Evolutionary conservation across 1,140 invertebrate genomes (phyloP).

Genomic region (Drosophila azteca): DNA sequence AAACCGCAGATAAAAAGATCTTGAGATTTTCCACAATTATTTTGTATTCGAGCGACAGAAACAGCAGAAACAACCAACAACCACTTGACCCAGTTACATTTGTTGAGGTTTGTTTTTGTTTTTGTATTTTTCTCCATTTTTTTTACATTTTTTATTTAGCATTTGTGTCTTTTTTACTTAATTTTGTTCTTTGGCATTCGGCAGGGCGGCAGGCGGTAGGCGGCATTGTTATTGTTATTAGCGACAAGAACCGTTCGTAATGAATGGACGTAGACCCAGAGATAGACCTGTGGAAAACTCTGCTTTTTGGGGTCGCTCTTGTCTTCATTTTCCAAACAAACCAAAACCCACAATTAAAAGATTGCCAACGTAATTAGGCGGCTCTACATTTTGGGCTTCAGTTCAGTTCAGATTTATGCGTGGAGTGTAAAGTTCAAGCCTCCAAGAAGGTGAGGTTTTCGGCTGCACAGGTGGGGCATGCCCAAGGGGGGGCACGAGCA

Average conservation of each 20-base stretch:
- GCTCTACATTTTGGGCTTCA: neutral
- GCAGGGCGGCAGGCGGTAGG: conserved; percentile 48
- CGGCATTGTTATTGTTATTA: conserved; percentile 63
- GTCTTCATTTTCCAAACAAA: conserved; percentile 51
- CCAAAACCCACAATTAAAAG: conserved; percentile 63
- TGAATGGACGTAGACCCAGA: conserved; percentile 18
- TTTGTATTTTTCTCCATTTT: conserved; percentile 55
- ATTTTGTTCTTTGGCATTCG: conserved; percentile 62
- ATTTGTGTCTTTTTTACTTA: conserved; percentile 40
- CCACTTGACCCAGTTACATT: conserved; percentile 77
- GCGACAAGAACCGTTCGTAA: conserved; percentile 75
- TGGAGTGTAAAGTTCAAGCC: conserved; percentile 45
- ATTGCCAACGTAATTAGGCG: conserved; percentile 68
- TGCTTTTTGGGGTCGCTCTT: conserved; percentile 41
- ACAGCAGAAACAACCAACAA: conserved; percentile 28
- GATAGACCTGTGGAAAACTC: conserved; percentile 17
- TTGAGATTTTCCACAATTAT: conserved; percentile 74
- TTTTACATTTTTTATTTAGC: conserved; percentile 41
- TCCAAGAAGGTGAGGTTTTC: conserved; percentile 6
- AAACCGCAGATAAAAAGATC: conserved; percentile 77
- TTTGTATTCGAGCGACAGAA: conserved; percentile 46
- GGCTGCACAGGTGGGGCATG: too few species aligned
- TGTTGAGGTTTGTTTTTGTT: conserved; percentile 60
- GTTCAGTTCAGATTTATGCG: conserved; percentile 35
- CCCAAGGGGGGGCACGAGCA: neutral